Evolutionary conservation across 2,888 invertebrate species (phyloP).

Genomic region (Campopleginae sp.): DNA sequence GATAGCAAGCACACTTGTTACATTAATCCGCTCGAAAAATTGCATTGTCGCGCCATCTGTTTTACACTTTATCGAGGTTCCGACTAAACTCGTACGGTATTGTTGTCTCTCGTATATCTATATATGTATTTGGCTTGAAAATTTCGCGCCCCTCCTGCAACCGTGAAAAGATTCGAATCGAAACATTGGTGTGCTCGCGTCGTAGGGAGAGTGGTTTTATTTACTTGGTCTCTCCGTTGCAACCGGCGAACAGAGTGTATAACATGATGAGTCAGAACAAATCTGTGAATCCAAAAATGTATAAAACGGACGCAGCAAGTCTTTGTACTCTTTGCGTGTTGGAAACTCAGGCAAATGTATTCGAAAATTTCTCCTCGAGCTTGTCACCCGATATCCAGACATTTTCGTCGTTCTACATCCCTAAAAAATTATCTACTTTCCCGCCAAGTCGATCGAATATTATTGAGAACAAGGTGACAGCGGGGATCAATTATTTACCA

Average conservation of each 20-base stretch:
- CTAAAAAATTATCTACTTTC: neutral
- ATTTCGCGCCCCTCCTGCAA: neutral
- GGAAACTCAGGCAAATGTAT: neutral
- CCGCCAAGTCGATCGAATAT: neutral
- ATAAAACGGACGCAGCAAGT: slow-evolving; percentile 36
- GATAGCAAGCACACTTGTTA: slow-evolving; percentile 22
- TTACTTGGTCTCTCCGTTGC: too few relatives aligned
- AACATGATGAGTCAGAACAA: neutral
- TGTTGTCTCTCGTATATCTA: neutral
- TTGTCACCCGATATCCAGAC: neutral
- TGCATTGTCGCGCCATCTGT: slow-evolving; percentile 8
- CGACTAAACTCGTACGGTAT: slow-evolving; percentile 6
- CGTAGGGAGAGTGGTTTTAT: too few relatives aligned
- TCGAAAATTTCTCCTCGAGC: slow-evolving; percentile 7
- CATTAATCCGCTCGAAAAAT: neutral
- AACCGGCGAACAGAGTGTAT: too few relatives aligned
- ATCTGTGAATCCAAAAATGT: neutral
- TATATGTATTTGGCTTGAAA: neutral
- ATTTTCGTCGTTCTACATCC: neutral
- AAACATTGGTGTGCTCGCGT: too few relatives aligned
- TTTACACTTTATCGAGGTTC: neutral
- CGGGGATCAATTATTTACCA: neutral
- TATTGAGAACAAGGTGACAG: neutral
- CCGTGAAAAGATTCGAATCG: neutral
- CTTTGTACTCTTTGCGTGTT: slow-evolving; percentile 55